phyloP scores from a whole-genome alignment of 2,888 invertebrate species.

The Teinopalpus imperialis region DNA sequence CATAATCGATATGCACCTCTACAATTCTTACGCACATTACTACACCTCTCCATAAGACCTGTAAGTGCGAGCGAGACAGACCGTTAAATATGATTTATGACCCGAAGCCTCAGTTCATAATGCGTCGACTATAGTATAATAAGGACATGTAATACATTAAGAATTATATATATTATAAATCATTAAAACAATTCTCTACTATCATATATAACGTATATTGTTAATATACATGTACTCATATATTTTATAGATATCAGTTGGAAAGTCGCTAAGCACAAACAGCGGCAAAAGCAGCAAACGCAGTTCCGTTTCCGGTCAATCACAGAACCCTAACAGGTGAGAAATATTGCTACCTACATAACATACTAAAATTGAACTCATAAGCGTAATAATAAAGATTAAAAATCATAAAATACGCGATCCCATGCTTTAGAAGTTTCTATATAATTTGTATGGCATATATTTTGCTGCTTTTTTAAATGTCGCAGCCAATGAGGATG shows the following conservation, averaged over 20 bases:
- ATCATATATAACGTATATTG: too few relatives aligned
- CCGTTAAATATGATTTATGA: too few relatives aligned
- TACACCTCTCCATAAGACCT: too few relatives aligned
- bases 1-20: too few relatives aligned
- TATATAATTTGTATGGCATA: constrained; percentile 56
- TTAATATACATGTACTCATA: too few relatives aligned
- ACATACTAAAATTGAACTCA: not conserved
- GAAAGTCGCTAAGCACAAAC: constrained; percentile 68
- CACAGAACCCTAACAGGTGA: constrained; percentile 73
- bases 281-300: constrained; percentile 74
- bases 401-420: constrained; percentile 14
- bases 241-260: constrained; percentile 66
- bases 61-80: too few relatives aligned
- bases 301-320: constrained; percentile 73
- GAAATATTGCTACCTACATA: constrained; percentile 33
- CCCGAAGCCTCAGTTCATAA: too few relatives aligned
- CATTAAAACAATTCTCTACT: too few relatives aligned
- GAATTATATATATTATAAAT: too few relatives aligned
- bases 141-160: too few relatives aligned
- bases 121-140: too few relatives aligned
- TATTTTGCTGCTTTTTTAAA: constrained; percentile 75
- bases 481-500: constrained; percentile 43
- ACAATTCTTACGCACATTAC: too few relatives aligned
- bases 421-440: constrained; percentile 21
- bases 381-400: not conserved